Percentiles rank a stretch among this genome's conserved stretches.
phyloP scores from a whole-genome alignment of 2,113 vertebrate species.

The Conger conger region DNA sequence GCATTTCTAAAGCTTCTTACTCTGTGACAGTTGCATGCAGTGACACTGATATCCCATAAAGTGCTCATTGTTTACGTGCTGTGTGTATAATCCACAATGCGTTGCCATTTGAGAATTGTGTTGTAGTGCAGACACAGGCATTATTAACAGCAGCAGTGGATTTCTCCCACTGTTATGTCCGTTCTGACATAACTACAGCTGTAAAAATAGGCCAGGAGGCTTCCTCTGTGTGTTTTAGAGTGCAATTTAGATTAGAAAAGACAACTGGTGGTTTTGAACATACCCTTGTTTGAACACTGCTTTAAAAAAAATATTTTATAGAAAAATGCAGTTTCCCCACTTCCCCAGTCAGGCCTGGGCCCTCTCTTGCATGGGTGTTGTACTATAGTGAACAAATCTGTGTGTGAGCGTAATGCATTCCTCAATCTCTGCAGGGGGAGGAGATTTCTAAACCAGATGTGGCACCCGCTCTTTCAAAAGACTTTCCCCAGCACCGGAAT shows the following conservation, averaged over 20 bases:
- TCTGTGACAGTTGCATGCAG: not conserved
- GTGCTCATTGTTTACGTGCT: not conserved
- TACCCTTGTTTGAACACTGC: not conserved
- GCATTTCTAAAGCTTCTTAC: not conserved
- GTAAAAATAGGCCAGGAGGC: not conserved
- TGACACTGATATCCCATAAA: not conserved
- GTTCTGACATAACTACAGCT: not conserved
- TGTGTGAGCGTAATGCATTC: constrained; percentile 21
- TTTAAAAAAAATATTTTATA: not conserved
- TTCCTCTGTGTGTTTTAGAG: not conserved
- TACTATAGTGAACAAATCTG: constrained; percentile 11
- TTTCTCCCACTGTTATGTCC: not conserved
- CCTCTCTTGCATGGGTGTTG: not conserved
- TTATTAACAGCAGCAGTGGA: not conserved
- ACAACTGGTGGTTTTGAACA: not conserved
- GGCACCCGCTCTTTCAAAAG: not conserved
- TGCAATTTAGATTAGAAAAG: not conserved
- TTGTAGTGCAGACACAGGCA: not conserved
- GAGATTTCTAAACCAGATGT: constrained; percentile 23
- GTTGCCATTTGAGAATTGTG: not conserved
- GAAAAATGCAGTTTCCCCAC: not conserved
- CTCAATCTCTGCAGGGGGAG: not conserved
- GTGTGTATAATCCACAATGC: not conserved
- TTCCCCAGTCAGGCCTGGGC: not conserved
- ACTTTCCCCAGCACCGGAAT: not conserved